Percentiles rank a stretch among this genome's conserved stretches.
These are phyloP conservation scores for Gisinianus flammeolus DNA, from an alignment of 2,888 invertebrate species.

Conservation along the genomic window DNA sequence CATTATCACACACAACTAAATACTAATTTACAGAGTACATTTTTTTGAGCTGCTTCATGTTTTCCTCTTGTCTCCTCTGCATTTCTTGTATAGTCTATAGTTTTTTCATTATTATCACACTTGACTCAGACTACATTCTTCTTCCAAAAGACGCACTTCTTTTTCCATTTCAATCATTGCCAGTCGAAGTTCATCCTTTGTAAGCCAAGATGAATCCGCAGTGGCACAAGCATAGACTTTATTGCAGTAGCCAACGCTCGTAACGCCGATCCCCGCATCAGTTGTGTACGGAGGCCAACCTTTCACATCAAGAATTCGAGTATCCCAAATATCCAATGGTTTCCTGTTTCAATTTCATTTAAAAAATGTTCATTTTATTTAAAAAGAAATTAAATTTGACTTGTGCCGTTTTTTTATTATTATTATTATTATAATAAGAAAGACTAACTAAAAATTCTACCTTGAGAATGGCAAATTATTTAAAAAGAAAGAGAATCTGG, in stretches of 20 bases:
- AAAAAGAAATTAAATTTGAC: too few relatives aligned
- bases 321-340: not conserved
- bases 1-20: too few relatives aligned
- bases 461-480: slow-evolving; percentile 36
- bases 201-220: slow-evolving; percentile 36
- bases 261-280: slow-evolving; percentile 33
- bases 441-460: not conserved
- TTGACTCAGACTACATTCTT: slow-evolving; percentile 27
- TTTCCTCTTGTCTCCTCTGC: too few relatives aligned
- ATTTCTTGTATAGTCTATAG: too few relatives aligned
- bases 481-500: slow-evolving; percentile 31
- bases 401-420: too few relatives aligned
- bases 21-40: too few relatives aligned
- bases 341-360: slow-evolving; percentile 4
- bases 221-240: slow-evolving; percentile 20
- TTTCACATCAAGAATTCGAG: not conserved
- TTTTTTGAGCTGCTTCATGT: too few relatives aligned
- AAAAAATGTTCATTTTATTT: not conserved
- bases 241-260: slow-evolving; percentile 32
- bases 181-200: slow-evolving; percentile 25
- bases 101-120: too few relatives aligned
- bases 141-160: slow-evolving; percentile 25
- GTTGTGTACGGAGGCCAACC: slow-evolving; percentile 40
- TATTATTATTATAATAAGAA: too few relatives aligned
- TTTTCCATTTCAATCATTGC: slow-evolving; percentile 27